Base-by-base conservation (phyloP, 2,113 vertebrate genomes). In the Xiphophorus couchianus region DNA sequence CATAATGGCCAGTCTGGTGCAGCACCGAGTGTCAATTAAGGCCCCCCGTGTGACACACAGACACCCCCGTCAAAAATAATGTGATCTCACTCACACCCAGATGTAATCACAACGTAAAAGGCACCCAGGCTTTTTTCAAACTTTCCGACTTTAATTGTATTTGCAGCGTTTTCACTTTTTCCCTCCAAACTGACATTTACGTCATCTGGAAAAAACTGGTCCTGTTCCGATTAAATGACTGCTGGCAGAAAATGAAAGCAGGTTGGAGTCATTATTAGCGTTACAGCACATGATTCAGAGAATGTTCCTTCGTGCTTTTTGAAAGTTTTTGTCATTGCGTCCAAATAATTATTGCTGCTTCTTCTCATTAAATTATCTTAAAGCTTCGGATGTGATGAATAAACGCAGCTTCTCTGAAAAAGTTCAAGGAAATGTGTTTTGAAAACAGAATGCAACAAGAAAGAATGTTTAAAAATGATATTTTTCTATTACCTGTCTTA, bases 1-100 rank as follows among this genome's bases (percentile, higher is more conserved):
- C 70, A 62, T 93, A 91, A 91, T 88, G 88, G 93, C 89, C n/a
- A 30, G 72, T 84, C 90, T 93, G 91, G 90, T 84, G 82, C 86
- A 74, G 84, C 77, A 83, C 80, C 81, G 64, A 81, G 85, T 79
- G 77, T 88, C 85, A 92, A 86, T 91, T 91, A 89, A 82, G 71
- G 66, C 76, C 74, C 44, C n/a, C 62, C 62, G 15, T 64, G n/a
- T 71, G 73, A 76, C 80, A 71, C 62, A 77, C 84, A 66, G 74
- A 78, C 54, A 7, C 65, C 64, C 73, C 67, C 35, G 37, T 74
- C 58, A 44, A 68, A 58, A 85, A 88, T 74, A 82, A 81, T 42
- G 33, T 78, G 80, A 89, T 84, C 81, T 78, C 77, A 76, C 85
- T 77, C 73, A 31, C 84, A 29, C 63, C 63, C 72, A 78, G 64